Percentiles rank a stretch among this genome's conserved stretches.
phyloP scores from a whole-genome alignment of 2,797 vertebrate genomes.

The Gymnopithys bicolor region DNA sequence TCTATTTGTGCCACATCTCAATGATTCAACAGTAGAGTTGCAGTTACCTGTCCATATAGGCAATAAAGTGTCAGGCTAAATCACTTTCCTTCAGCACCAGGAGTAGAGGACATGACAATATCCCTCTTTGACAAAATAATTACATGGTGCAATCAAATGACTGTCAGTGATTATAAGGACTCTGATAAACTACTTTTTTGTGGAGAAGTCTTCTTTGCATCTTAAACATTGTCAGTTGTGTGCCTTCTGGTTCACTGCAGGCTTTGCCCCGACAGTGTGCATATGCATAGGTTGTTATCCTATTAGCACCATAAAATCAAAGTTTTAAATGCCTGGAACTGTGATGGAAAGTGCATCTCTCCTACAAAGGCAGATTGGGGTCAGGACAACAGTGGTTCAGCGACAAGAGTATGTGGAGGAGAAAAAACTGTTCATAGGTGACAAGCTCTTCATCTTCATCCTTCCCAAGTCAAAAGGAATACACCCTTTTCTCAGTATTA shows the following conservation, averaged over 20 bases:
- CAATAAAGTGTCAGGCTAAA: background rate
- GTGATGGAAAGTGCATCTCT: background rate
- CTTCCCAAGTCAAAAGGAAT: background rate
- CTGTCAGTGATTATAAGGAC: background rate
- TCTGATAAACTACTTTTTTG: background rate
- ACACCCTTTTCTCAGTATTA: background rate
- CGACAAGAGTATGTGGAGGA: background rate
- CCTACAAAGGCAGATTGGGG: constrained; percentile 5
- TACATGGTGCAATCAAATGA: background rate
- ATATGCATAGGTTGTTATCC: background rate
- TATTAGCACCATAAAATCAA: constrained; percentile 1
- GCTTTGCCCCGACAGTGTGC: background rate
- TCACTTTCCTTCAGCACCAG: background rate
- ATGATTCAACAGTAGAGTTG: background rate
- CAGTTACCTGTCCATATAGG: background rate
- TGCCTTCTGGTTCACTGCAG: background rate
- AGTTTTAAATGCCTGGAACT: background rate
- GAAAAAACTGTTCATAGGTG: background rate
- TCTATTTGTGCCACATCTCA: background rate
- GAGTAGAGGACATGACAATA: background rate
- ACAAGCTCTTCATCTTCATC: background rate
- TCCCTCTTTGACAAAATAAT: background rate
- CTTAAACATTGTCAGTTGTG: background rate
- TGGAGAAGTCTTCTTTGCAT: background rate
- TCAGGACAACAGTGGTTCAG: background rate